A percentile compares a stretch with the other conserved stretches of the same genome.
Conservation (phyloP, 2,888 invertebrate genomes). For the Agrochola lota region DNA sequence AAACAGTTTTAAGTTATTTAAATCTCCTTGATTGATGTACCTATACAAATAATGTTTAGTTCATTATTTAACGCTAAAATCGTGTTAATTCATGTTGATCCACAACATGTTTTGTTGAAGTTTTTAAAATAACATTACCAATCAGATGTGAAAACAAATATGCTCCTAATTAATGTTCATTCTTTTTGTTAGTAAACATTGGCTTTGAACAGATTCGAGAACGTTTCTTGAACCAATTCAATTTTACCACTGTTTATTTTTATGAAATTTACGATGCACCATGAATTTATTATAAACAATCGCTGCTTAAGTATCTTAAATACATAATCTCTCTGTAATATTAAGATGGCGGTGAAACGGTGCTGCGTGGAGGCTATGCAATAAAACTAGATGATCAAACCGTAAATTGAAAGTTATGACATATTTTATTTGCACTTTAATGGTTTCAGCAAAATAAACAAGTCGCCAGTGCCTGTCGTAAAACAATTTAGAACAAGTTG, state of each 20-base stretch:
- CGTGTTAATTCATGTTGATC: neutral
- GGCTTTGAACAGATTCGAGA: conserved; percentile 5
- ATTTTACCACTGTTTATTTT: conserved; percentile 41
- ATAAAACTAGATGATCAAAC: conserved; percentile 58
- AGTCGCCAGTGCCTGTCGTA: conserved; percentile 33
- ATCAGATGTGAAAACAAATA: conserved; percentile 12
- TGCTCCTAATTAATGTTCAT: neutral
- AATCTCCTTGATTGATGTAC: neutral
- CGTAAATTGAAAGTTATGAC: conserved; percentile 63
- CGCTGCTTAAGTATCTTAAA: conserved; percentile 40
- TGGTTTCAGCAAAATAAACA: conserved; percentile 62
- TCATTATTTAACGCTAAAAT: neutral
- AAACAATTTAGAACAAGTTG: conserved; percentile 47
- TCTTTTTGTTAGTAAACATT: conserved; percentile 13
- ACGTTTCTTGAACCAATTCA: conserved; percentile 2
- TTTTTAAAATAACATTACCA: conserved; percentile 9
- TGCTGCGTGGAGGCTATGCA: conserved; percentile 11
- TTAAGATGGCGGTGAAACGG: conserved; percentile 26
- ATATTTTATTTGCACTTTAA: conserved; percentile 63
- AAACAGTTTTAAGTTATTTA: neutral
- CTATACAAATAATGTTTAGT: neutral
- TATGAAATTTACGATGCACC: conserved; percentile 40
- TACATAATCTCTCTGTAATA: conserved; percentile 39
- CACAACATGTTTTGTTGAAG: neutral
- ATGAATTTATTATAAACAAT: conserved; percentile 31